Evolutionary conservation across 2,113 vertebrate species (phyloP).

Genomic region (Polyodon spathula): DNA sequence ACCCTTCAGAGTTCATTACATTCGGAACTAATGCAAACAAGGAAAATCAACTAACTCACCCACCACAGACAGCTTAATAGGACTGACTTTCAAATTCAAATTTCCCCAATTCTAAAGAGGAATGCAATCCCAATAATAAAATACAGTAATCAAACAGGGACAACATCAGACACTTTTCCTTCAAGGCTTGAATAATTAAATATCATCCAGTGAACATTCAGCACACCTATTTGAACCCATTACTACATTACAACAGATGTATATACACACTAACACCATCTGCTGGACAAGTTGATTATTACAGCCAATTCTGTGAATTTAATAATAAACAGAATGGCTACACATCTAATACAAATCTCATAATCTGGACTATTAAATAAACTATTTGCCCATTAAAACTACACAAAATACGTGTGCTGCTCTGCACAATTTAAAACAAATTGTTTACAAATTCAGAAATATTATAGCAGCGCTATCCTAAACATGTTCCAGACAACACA

Average conservation of each 20-base stretch:
- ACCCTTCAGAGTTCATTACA: not conserved
- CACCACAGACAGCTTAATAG: conserved; percentile 11
- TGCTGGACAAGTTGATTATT: no score
- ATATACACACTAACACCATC: no score
- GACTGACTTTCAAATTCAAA: conserved; percentile 8
- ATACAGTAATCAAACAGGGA: not conserved
- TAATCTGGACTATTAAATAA: no score
- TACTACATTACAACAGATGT: no score
- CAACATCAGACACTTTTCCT: not conserved
- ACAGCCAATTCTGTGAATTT: not conserved
- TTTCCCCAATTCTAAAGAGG: conserved; percentile 6
- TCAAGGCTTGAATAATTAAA: not conserved
- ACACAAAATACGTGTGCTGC: not conserved
- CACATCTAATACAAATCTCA: no score
- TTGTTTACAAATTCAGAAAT: no score
- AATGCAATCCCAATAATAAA: conserved; percentile 1
- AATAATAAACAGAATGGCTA: not conserved
- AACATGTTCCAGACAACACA: not conserved
- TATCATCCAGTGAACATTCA: conserved; percentile 4
- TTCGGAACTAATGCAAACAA: not conserved
- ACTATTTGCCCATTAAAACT: not conserved
- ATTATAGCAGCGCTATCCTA: no score
- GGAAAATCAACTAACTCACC: not conserved
- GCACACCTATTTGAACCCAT: no score
- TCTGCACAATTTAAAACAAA: no score